Conservation (phyloP, 1,140 invertebrate species). For the Oreohelix idahoensis region DNA sequence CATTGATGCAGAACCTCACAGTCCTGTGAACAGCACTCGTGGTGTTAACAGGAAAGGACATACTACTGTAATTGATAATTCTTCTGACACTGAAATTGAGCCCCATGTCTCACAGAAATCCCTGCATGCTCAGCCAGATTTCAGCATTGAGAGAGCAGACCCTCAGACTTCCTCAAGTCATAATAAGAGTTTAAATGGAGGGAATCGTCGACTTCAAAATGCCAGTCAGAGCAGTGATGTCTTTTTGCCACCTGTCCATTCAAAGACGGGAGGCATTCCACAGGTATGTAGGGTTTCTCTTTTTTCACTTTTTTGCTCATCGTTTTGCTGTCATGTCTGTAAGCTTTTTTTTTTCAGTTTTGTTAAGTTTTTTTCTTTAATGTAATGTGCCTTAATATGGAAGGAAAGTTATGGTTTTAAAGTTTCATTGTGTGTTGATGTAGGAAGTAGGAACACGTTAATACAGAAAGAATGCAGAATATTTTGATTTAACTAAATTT, state of each 20-base stretch:
- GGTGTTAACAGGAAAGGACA: neutral
- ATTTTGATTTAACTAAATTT: too few species aligned
- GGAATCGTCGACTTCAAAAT: neutral
- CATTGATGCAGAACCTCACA: neutral
- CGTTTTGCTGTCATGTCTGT: too few species aligned
- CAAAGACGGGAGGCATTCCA: neutral
- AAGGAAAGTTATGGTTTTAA: too few species aligned
- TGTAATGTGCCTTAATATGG: too few species aligned
- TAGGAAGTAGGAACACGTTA: too few species aligned
- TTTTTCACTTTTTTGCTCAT: neutral
- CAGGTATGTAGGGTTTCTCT: neutral
- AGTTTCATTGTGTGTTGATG: too few species aligned
- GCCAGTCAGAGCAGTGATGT: conserved; percentile 33
- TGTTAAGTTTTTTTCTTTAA: too few species aligned
- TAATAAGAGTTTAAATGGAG: conserved; percentile 16
- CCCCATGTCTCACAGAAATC: neutral
- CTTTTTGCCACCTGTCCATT: conserved; percentile 18
- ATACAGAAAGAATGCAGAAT: too few species aligned
- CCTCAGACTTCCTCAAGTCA: neutral
- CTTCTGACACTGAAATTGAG: neutral
- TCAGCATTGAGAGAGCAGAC: conserved; percentile 10
- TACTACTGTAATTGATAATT: neutral
- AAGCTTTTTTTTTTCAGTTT: too few species aligned
- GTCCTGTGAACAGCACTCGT: neutral
- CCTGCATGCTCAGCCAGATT: neutral